phyloP scores from a whole-genome alignment of 2,888 invertebrate species.

The Pandemis cinnamomeana region DNA sequence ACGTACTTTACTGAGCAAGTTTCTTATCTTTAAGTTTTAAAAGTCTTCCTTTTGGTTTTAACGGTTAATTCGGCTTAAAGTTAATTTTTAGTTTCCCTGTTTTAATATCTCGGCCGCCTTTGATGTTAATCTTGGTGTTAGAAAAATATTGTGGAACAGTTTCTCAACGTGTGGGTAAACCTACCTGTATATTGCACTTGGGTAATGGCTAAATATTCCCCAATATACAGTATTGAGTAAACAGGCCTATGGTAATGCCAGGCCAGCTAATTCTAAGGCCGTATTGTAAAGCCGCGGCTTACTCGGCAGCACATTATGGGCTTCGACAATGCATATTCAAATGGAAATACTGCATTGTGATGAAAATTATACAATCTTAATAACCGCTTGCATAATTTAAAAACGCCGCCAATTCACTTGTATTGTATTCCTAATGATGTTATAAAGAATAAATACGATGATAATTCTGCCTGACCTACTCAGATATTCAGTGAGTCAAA shows the following conservation, averaged over 20 bases:
- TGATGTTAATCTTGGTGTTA: too few relatives aligned
- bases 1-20: too few relatives aligned
- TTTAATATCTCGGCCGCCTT: too few relatives aligned
- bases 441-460: not conserved
- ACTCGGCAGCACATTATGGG: conserved; percentile 36
- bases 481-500: not conserved
- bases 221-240: conserved; percentile 2
- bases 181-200: not conserved
- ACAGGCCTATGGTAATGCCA: conserved; percentile 31
- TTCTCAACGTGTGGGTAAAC: not conserved
- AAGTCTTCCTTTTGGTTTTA: too few relatives aligned
- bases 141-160: too few relatives aligned
- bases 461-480: not conserved
- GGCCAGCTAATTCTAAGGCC: conserved; percentile 34
- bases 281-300: conserved; percentile 39
- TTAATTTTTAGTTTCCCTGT: too few relatives aligned
- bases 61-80: too few relatives aligned
- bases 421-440: conserved; percentile 7
- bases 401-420: conserved; percentile 1
- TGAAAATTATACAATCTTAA: conserved; percentile 27
- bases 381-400: conserved; percentile 26
- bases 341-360: conserved; percentile 34
- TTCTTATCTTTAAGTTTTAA: too few relatives aligned
- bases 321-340: conserved; percentile 46
- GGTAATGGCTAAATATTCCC: not conserved